Evolutionary conservation across 2,888 invertebrate species (phyloP).

Genomic region (Pristionchus exspectatus): DNA sequence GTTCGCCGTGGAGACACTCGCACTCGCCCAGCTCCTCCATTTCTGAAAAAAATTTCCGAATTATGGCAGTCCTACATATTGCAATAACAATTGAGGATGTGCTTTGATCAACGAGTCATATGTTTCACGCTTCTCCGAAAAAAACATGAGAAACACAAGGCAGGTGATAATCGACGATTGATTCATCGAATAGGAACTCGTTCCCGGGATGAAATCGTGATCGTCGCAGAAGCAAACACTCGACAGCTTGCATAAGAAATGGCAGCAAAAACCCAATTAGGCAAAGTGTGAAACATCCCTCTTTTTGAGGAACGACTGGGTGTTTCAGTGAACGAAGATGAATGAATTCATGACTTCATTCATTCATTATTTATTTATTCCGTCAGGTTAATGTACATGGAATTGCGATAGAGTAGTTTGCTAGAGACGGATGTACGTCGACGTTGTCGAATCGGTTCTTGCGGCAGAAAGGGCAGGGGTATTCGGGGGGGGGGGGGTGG

Average conservation of each 20-base stretch:
- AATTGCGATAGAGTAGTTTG: no score
- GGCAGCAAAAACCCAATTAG: neutral
- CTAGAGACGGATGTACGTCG: no score
- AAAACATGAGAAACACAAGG: neutral
- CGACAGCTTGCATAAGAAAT: constrained; percentile 16
- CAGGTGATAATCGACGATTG: no score
- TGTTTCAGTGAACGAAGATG: constrained; percentile 6
- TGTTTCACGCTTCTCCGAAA: neutral
- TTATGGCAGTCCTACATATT: no score
- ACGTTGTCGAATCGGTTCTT: no score
- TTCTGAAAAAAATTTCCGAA: neutral
- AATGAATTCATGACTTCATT: no score
- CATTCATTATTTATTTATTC: no score
- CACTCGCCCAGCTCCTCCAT: constrained; percentile 41
- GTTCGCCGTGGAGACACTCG: constrained; percentile 21
- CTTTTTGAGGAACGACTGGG: neutral
- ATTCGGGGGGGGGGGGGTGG: no score
- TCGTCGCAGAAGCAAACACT: constrained; percentile 1
- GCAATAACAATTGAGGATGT: no score
- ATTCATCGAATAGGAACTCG: no score
- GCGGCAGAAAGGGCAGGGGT: no score
- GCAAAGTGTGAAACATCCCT: neutral
- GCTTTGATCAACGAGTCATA: neutral
- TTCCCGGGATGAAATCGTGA: neutral
- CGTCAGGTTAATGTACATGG: no score